Evolutionary conservation across 2,113 vertebrate genomes (phyloP), one percentile per base, ranked within the genome.

Genomic region (Pedionomus torquatus): DNA sequence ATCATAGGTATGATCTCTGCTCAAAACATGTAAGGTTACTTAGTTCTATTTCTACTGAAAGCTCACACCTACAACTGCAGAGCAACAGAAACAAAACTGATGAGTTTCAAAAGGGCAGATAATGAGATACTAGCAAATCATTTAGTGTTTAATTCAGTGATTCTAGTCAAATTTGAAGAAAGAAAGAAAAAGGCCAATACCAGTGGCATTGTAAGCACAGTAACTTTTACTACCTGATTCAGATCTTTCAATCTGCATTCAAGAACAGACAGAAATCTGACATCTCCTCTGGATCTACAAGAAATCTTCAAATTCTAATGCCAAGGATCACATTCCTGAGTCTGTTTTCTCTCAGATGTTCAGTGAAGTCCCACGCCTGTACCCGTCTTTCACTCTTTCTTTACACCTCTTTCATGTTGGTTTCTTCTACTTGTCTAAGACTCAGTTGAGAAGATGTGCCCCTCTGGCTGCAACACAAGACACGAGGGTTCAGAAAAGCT

Each of bases 381-480:
- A 89, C 28, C 60, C 12, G 1, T 94, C 87, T 95, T 46, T 95
- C 48, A 8, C 51, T 52, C 81, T 63, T 49, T 65, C 81, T 88
- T 94, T 93, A 81, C 26, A 72, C 41, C 28, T 87, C 77, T 94
- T 94, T 90, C 87, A n/a, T 17, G 83, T 44, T 43, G 86, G 30
- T 82, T 95, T 96, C 95, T 96, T 96, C 91, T 51, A 69, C 60
- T 90, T 43, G n/a, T 76, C 72, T 82, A 63, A 89, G 92, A 83
- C 66, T 94, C 35, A 5, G 98, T 81, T 97, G 98, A 92, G 48
- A 93, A 97, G 96, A 97, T 97, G 98, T 96, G 98, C 96, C 97
- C 98, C 98, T 98, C 98, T 98, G 98, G 98, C 98, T 98, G 98
- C 98, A 98, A 98, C 98, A 98, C 98, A 98, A 98, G 98, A 98